These are phyloP conservation scores for Hydrolagus colliei DNA, from an alignment of 2,797 vertebrate genomes.

Conservation along the genomic window DNA sequence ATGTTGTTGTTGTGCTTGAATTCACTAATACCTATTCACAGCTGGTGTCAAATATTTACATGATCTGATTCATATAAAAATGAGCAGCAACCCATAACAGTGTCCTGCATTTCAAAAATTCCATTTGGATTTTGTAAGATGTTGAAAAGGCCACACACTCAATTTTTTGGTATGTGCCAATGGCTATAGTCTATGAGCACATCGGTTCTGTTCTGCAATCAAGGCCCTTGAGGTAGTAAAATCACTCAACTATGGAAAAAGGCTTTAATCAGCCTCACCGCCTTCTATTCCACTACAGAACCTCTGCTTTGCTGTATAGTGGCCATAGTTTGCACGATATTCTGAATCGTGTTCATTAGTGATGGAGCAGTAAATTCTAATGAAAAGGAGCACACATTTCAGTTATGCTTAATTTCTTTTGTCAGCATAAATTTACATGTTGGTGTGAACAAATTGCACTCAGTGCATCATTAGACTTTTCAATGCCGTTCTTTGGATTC, in stretches of 20 bases:
- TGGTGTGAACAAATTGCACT: constrained; percentile 1
- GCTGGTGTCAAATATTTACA: neutral
- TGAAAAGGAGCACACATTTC: neutral
- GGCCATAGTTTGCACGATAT: neutral
- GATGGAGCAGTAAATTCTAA: neutral
- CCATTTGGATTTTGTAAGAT: neutral
- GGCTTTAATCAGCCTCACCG: neutral
- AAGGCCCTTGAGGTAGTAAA: neutral
- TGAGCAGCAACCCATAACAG: neutral
- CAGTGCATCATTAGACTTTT: neutral
- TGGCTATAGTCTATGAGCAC: neutral
- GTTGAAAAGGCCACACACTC: neutral
- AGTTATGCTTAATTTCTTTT: neutral
- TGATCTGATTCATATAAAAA: neutral
- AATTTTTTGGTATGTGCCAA: too few species aligned
- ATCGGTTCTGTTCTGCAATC: neutral
- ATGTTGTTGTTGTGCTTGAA: neutral
- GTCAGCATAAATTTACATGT: neutral
- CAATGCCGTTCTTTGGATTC: neutral
- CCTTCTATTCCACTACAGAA: neutral
- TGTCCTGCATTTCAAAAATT: neutral
- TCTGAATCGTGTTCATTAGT: neutral
- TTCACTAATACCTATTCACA: neutral
- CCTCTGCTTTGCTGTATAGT: neutral
- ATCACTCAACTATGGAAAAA: neutral